phyloP scores from a whole-genome alignment of 2,888 invertebrate species.

The Xiphydria camelus region DNA sequence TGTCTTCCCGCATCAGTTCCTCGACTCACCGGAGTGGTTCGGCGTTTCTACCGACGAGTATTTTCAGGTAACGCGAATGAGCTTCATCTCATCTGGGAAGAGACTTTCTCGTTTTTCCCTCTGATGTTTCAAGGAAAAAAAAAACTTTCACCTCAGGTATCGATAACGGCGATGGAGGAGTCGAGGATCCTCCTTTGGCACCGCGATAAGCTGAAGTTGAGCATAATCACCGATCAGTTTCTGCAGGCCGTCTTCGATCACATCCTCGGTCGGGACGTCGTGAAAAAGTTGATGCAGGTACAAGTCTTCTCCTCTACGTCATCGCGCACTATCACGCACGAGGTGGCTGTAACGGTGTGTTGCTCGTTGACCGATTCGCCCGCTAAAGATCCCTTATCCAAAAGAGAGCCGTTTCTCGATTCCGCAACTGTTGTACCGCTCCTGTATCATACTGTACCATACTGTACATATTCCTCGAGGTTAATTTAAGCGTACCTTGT shows the following conservation, averaged over 20 bases:
- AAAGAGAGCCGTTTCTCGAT: no score
- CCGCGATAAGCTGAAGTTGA: constrained; percentile 81
- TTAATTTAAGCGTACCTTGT: constrained; percentile 9
- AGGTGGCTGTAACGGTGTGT: no score
- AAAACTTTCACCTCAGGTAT: constrained; percentile 64
- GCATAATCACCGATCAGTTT: constrained; percentile 81
- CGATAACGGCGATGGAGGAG: constrained; percentile 86
- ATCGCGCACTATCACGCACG: no score
- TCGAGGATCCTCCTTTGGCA: constrained; percentile 83
- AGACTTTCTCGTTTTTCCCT: background rate
- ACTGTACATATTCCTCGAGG: no score
- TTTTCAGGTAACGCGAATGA: constrained; percentile 72
- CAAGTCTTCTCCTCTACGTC: no score
- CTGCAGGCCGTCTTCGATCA: constrained; percentile 85
- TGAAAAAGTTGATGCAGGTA: constrained; percentile 86
- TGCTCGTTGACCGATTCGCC: no score
- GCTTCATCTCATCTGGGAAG: background rate
- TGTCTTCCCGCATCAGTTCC: constrained; percentile 84
- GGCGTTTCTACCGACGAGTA: constrained; percentile 84
- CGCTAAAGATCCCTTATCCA: no score
- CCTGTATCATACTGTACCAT: no score
- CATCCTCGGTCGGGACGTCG: constrained; percentile 81
- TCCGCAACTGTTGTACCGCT: no score
- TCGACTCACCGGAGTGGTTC: constrained; percentile 89
- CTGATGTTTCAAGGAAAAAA: background rate